Conservation (phyloP, 2,113 vertebrate genomes). For the Urocynchramus pylzowi region DNA sequence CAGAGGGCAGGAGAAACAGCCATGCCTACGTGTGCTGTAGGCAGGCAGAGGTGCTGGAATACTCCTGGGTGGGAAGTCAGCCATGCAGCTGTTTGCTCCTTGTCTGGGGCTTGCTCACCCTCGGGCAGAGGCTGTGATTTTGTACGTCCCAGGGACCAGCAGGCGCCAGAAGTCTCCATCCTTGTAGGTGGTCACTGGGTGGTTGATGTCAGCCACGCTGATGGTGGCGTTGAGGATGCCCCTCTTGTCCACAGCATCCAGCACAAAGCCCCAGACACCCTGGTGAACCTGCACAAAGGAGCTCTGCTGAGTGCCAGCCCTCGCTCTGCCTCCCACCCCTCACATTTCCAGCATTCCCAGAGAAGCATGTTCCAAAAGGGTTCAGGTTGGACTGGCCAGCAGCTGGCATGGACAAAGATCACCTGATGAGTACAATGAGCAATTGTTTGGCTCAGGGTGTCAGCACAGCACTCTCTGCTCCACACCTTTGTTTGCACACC, state of each 20-base stretch:
- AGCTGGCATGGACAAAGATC: not conserved
- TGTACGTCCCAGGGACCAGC: conserved; percentile 83
- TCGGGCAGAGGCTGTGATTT: conserved; percentile 85
- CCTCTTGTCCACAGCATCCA: conserved; percentile 81
- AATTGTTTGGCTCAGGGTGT: conserved; percentile 10
- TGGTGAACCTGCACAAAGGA: conserved; percentile 81
- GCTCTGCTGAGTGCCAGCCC: not conserved
- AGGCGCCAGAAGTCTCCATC: conserved; percentile 96
- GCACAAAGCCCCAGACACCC: conserved; percentile 87
- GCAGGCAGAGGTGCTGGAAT: not conserved
- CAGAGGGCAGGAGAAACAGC: not conserved
- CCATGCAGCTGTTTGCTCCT: not conserved
- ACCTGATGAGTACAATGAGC: not conserved
- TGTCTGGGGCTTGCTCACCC: conserved; percentile 74
- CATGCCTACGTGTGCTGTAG: not conserved
- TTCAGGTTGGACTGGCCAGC: not conserved
- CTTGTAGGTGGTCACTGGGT: conserved; percentile 82
- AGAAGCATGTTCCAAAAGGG: not conserved
- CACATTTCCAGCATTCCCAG: not conserved
- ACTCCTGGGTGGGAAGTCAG: not conserved
- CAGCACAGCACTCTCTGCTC: not conserved
- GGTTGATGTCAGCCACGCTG: conserved; percentile 81
- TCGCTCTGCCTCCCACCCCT: not conserved
- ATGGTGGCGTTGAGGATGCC: conserved; percentile 93
- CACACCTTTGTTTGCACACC: conserved; percentile 46